Evolutionary conservation across 2,797 vertebrate species (phyloP).

Genomic region (Lepilemur septentrionalis): DNA sequence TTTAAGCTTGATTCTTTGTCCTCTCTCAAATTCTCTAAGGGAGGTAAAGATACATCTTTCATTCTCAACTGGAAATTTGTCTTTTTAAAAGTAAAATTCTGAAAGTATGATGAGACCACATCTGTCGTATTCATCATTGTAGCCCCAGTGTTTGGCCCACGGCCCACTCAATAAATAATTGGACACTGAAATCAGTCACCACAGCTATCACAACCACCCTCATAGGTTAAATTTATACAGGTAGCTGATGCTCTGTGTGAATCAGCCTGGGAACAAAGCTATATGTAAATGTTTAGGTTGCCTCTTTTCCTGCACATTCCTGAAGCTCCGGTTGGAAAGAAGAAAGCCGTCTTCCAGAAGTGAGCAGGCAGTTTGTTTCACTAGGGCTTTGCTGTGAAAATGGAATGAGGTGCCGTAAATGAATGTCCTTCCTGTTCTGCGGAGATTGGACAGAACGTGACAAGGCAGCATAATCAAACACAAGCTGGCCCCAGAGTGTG

Average conservation of each 20-base stretch:
- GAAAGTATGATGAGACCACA: neutral
- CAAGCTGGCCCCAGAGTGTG: neutral
- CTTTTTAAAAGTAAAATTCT: constrained; percentile 35
- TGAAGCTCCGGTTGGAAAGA: neutral
- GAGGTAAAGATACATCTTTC: constrained; percentile 27
- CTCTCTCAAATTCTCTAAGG: neutral
- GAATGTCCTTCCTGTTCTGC: neutral
- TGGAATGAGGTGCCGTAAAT: neutral
- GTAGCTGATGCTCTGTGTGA: neutral
- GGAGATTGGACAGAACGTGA: neutral
- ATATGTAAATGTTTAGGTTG: neutral
- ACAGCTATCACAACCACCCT: neutral
- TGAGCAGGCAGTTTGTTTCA: neutral
- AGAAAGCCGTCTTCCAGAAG: neutral
- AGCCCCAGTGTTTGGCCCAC: neutral
- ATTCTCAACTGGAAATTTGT: neutral
- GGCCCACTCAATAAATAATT: neutral
- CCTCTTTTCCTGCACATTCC: constrained; percentile 6
- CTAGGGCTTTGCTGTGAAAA: neutral
- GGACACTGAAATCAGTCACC: neutral
- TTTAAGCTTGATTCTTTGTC: neutral
- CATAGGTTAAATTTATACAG: neutral
- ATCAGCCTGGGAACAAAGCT: neutral
- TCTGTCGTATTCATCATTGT: neutral
- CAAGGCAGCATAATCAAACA: neutral